Evolutionary conservation across 1,140 invertebrate genomes (phyloP).

Genomic region (Nomia melanderi): DNA sequence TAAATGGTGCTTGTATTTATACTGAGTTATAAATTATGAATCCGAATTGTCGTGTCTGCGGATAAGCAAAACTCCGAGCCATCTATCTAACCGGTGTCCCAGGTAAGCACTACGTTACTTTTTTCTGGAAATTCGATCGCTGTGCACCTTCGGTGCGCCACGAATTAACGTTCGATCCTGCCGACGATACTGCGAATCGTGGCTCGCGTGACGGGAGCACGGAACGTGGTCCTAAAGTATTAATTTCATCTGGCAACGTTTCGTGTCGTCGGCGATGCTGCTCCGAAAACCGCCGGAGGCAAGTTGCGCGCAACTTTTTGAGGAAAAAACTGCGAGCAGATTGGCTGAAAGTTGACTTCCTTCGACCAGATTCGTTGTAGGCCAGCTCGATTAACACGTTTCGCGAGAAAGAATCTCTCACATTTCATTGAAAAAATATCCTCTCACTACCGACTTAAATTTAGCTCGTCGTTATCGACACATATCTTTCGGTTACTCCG

Average conservation of each 20-base stretch:
- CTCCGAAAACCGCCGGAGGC: not conserved
- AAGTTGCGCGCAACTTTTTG: not conserved
- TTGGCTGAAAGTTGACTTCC: not conserved
- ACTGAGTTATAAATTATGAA: too few species aligned
- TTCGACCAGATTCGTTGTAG: not conserved
- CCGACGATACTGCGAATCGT: not conserved
- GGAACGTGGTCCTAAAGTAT: conserved; percentile 1
- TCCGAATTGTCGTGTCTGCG: too few species aligned
- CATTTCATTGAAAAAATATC: too few species aligned
- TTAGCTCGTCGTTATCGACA: too few species aligned
- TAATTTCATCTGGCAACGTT: conserved; percentile 36
- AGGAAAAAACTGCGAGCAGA: not conserved
- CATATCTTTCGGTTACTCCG: too few species aligned
- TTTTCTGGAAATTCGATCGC: not conserved
- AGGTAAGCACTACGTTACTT: too few species aligned
- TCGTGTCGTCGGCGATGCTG: not conserved
- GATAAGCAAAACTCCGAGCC: too few species aligned
- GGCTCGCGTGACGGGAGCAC: not conserved
- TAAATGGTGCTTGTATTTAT: too few species aligned
- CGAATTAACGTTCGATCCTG: not conserved
- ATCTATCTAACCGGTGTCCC: not conserved
- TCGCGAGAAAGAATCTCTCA: too few species aligned
- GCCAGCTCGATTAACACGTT: not conserved
- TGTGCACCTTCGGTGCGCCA: too few species aligned
- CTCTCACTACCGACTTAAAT: too few species aligned